A percentile compares a stretch with the other conserved stretches of the same genome.
Evolutionary conservation across 2,113 vertebrate genomes (phyloP).

Genomic region (Centropristis striata): DNA sequence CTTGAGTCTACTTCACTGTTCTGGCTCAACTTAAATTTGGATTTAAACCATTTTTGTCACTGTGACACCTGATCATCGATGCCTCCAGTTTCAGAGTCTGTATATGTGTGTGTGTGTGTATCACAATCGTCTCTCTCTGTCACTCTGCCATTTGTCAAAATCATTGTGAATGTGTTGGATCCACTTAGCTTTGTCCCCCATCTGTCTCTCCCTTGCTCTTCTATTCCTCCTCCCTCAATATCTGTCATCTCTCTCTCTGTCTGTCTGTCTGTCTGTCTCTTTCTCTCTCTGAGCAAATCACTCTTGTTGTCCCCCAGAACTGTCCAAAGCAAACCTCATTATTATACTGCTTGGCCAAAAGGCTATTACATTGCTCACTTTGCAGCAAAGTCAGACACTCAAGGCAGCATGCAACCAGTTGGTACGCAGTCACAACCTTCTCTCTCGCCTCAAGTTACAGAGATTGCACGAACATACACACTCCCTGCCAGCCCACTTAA

Average conservation of each 20-base stretch:
- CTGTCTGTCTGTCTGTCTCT: not conserved
- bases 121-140: constrained; percentile 20
- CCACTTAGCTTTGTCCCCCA: constrained; percentile 52
- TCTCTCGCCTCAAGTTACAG: constrained; percentile 41
- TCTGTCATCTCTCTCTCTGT: not conserved
- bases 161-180: constrained; percentile 54
- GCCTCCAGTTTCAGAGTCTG: not conserved
- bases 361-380: constrained; percentile 61
- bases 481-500: constrained; percentile 5
- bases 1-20: constrained; percentile 19
- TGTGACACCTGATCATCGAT: constrained; percentile 33
- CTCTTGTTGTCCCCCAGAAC: constrained; percentile 49
- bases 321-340: constrained; percentile 55
- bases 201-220: constrained; percentile 39
- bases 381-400: constrained; percentile 39
- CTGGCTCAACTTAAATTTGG: constrained; percentile 22
- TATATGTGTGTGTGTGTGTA: not conserved
- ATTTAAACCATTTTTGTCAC: constrained; percentile 41
- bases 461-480: constrained; percentile 22
- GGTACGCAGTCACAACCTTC: constrained; percentile 34
- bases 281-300: constrained; percentile 40
- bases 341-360: constrained; percentile 52
- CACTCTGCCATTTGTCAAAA: constrained; percentile 58
- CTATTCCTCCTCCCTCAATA: constrained; percentile 9
- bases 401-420: constrained; percentile 42